phyloP scores from a whole-genome alignment of 2,888 invertebrate genomes.

The Hartigia nigra region DNA sequence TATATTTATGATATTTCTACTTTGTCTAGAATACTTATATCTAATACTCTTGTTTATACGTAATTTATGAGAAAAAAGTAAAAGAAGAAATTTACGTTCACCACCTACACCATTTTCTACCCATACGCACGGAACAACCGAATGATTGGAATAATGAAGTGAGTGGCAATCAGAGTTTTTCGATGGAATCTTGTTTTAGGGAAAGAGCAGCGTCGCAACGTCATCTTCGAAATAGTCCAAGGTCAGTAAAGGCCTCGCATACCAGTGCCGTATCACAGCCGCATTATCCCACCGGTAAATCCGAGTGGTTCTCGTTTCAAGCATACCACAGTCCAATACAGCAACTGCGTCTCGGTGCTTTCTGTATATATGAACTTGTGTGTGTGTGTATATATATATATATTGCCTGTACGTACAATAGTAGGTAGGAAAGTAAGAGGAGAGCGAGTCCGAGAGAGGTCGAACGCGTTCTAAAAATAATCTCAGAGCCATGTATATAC shows the following conservation, averaged over 20 bases:
- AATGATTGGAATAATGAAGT: background rate
- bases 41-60: no score
- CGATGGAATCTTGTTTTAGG: background rate
- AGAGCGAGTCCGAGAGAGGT: conserved; percentile 32
- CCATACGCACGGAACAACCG: background rate
- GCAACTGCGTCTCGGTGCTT: background rate
- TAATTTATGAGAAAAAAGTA: no score
- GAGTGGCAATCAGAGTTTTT: background rate
- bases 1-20: background rate
- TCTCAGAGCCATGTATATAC: conserved; percentile 37
- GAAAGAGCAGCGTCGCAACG: background rate
- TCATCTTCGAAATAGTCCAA: background rate
- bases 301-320: background rate
- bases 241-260: background rate
- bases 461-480: conserved; percentile 38
- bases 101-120: background rate
- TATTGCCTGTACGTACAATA: background rate
- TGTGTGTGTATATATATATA: background rate
- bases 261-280: background rate
- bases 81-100: no score
- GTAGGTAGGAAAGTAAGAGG: conserved; percentile 41
- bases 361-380: background rate
- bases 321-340: background rate
- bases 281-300: background rate
- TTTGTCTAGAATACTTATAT: background rate